Evolutionary conservation across 2,888 invertebrate genomes (phyloP), one percentile per base, ranked within the genome.

Genomic region (Lissonota sp.): DNA sequence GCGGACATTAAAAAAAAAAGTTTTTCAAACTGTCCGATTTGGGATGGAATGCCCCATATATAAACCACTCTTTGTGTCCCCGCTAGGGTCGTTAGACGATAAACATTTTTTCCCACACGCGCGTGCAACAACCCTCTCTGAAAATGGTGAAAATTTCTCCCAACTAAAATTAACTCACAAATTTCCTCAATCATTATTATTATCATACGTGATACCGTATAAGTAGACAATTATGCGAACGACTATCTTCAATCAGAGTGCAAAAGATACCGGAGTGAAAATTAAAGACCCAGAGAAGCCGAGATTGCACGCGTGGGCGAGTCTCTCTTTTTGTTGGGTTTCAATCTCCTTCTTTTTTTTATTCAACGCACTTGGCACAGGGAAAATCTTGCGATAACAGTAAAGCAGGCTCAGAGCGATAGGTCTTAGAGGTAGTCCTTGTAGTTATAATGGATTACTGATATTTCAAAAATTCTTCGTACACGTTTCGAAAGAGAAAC

Each of bases 61-160:
- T 2, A 26, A 26, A 26, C 26, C 26, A 3, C 71, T 72, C 73
- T 70, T 78, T 62, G 44, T 60, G 26, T 44, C n/a, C n/a, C 60
- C 26, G 39, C 26, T 46, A 66, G 74, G 82, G 76, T 83, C 80
- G 57, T 81, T 79, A 72, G 57, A 75, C 78, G 79, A 73, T 78
- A 55, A 39, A 67, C 63, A 69, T 62, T 60, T 70, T 10, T 39
- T 64, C 53, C 42, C 10, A 5, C 37, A 14, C 26, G 26, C 26
- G 26, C 26, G 3, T 26, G 26, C 26, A 26, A 53, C 6, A 44
- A 57, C 12, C 57, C 58, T 37, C 67, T 16, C 16, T 55, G 26
- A 14, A n/a, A n/a, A n/a, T n/a, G n/a, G n/a, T n/a, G n/a, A n/a
- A 55, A 46, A 67, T 79, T 77, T 77, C 64, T 67, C 55, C 63